Conservation (phyloP, 2,113 vertebrate species). For the Larimichthys crocea region DNA sequence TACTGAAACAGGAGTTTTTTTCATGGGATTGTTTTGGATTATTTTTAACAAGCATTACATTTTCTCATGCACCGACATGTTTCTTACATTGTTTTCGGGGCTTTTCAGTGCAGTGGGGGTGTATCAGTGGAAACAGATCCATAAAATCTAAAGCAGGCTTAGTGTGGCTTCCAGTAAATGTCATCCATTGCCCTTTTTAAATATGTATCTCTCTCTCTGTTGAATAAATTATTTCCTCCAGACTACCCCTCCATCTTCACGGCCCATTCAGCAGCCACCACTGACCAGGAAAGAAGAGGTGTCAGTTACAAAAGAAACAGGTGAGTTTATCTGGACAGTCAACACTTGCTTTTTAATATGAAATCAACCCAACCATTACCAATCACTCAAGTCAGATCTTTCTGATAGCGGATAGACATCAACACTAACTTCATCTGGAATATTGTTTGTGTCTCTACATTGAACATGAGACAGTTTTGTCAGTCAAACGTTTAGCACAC, state of each 20-base stretch:
- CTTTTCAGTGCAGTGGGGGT: neutral
- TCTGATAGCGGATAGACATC: too few relatives aligned
- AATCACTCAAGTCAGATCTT: too few relatives aligned
- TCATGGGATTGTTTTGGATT: conserved; percentile 15
- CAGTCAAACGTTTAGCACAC: neutral
- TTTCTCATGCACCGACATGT: conserved; percentile 25
- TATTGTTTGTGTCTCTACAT: neutral
- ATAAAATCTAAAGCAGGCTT: neutral
- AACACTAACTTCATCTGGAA: neutral
- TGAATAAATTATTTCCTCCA: conserved; percentile 40
- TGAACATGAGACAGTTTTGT: neutral
- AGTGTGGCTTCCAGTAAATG: conserved; percentile 3
- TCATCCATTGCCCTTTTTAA: conserved; percentile 1
- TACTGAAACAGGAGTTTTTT: conserved; percentile 22
- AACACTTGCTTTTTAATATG: too few relatives aligned
- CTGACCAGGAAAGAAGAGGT: conserved; percentile 50
- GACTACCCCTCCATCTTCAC: conserved; percentile 68
- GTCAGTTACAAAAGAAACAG: conserved; percentile 35
- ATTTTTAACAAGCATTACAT: conserved; percentile 12
- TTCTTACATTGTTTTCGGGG: neutral
- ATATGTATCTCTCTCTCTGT: conserved; percentile 13
- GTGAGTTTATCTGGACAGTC: conserved; percentile 57
- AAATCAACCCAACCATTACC: too few relatives aligned
- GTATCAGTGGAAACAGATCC: neutral
- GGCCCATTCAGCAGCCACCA: conserved; percentile 80